Conservation (phyloP, 2,113 vertebrate species). For the Hippotragus niger region DNA sequence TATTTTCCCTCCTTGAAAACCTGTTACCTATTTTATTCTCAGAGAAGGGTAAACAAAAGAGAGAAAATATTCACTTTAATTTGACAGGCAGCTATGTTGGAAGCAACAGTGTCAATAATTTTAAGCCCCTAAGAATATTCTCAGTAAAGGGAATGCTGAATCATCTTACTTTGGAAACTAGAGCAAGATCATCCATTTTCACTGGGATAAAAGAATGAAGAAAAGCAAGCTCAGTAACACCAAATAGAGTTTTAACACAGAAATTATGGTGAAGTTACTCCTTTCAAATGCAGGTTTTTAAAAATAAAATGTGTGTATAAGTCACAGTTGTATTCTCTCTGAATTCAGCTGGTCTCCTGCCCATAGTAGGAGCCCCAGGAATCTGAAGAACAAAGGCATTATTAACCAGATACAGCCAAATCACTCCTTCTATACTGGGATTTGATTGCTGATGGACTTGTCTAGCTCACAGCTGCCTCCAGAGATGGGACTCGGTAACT, state of each 20-base stretch:
- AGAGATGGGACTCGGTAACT: background rate
- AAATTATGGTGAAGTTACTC: slow-evolving; percentile 73
- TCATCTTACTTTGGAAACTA: background rate
- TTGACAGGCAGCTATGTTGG: background rate
- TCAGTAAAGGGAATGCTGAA: background rate
- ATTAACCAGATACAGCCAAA: slow-evolving; percentile 62
- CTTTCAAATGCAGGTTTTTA: slow-evolving; percentile 77
- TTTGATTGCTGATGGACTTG: slow-evolving; percentile 56
- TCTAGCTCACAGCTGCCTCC: background rate
- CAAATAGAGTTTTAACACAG: slow-evolving; percentile 74
- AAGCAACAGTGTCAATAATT: background rate
- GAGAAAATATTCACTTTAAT: slow-evolving; percentile 33
- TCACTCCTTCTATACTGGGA: slow-evolving; percentile 55
- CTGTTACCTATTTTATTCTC: slow-evolving; percentile 60
- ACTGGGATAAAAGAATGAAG: slow-evolving; percentile 62
- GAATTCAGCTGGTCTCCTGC: slow-evolving; percentile 58
- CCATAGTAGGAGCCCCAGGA: slow-evolving; percentile 67
- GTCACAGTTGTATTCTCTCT: slow-evolving; percentile 68
- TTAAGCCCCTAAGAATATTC: background rate
- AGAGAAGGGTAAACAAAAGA: background rate
- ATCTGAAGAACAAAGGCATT: slow-evolving; percentile 45
- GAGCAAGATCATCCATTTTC: slow-evolving; percentile 41
- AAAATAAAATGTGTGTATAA: slow-evolving; percentile 78
- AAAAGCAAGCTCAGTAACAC: slow-evolving; percentile 72
- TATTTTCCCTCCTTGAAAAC: background rate